Percentiles rank a stretch among this genome's conserved stretches.
These are phyloP conservation scores for Columbina picui DNA, from an alignment of 2,113 vertebrate species.

Conservation along the genomic window DNA sequence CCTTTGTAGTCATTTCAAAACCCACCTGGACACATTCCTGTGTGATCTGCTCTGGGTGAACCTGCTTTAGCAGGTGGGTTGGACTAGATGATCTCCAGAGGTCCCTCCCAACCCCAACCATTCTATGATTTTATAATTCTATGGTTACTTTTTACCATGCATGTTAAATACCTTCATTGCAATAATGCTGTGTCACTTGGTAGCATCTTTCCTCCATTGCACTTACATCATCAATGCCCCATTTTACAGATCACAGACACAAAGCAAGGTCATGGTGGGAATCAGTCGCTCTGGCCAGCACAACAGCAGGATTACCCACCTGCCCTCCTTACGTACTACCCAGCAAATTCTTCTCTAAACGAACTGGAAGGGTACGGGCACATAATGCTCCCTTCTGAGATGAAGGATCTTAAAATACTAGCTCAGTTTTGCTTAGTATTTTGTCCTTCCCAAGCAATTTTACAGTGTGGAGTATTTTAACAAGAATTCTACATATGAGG, in stretches of 20 bases:
- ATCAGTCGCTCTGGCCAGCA: neutral
- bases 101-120: too few species aligned
- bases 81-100: too few species aligned
- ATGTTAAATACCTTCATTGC: neutral
- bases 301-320: neutral
- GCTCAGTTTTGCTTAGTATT: neutral
- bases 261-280: neutral
- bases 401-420: neutral
- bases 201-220: neutral
- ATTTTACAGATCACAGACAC: neutral
- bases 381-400: neutral
- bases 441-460: neutral
- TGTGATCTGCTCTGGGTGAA: too few species aligned
- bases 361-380: neutral
- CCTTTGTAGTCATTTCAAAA: too few species aligned
- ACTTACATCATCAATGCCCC: neutral
- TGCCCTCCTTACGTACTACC: neutral
- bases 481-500: neutral
- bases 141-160: neutral
- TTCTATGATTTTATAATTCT: too few species aligned
- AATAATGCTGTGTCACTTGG: neutral
- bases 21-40: too few species aligned
- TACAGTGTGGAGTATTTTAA: neutral
- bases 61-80: too few species aligned
- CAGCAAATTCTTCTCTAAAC: neutral